Evolutionary conservation across 2,797 vertebrate species (phyloP).

Genomic region (Diceros bicornis): DNA sequence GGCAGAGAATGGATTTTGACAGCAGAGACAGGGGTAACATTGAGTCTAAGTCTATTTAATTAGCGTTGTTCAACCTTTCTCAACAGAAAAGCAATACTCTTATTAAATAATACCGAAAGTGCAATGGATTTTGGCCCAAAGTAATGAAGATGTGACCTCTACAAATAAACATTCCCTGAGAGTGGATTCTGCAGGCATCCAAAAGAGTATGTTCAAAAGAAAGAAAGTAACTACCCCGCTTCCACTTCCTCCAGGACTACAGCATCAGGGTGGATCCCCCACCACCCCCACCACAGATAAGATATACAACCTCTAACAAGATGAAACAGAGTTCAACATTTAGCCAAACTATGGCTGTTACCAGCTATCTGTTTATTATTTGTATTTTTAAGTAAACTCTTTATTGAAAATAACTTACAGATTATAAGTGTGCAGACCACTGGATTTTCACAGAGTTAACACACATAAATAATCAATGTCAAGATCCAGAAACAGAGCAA

Average conservation of each 20-base stretch:
- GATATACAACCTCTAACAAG: not conserved
- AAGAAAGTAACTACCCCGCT: conserved; percentile 11
- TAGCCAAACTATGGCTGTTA: not conserved
- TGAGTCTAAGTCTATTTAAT: conserved; percentile 75
- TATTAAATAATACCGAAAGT: conserved; percentile 81
- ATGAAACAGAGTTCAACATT: not conserved
- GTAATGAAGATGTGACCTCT: conserved; percentile 75
- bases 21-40: conserved; percentile 48
- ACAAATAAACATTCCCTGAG: conserved; percentile 65
- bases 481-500: not conserved
- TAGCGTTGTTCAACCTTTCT: conserved; percentile 68
- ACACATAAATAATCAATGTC: not conserved
- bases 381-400: not conserved
- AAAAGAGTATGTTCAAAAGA: conserved; percentile 46
- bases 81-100: conserved; percentile 75
- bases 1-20: conserved; percentile 75
- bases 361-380: not conserved
- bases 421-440: not conserved
- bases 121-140: conserved; percentile 70
- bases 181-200: conserved; percentile 7
- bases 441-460: conserved; percentile 14
- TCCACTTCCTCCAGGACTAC: not conserved
- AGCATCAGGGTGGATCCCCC: not conserved
- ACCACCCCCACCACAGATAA: not conserved
- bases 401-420: not conserved